phyloP scores from a whole-genome alignment of 2,113 vertebrate species.

The Carassius gibelio region DNA sequence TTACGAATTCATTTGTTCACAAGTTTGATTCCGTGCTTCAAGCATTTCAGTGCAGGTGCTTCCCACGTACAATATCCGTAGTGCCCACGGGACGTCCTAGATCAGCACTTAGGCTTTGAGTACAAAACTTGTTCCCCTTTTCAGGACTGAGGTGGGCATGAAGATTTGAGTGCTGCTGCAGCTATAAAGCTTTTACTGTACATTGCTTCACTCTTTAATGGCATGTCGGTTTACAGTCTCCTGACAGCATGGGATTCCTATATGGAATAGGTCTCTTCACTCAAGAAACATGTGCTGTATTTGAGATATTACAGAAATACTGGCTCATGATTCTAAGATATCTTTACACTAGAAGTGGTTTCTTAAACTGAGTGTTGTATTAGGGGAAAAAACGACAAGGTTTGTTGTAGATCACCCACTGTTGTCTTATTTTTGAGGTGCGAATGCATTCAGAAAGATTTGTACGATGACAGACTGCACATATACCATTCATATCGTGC shows the following conservation, averaged over 20 bases:
- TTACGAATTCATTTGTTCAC: neutral
- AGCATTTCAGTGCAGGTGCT: conserved; percentile 12
- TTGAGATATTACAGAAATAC: conserved; percentile 9
- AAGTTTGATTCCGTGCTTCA: neutral
- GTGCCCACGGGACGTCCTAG: neutral
- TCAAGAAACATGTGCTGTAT: conserved; percentile 10
- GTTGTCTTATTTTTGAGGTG: neutral
- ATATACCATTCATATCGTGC: conserved; percentile 26
- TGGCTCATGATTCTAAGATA: conserved; percentile 1
- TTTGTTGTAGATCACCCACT: conserved; percentile 1
- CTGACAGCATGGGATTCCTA: neutral
- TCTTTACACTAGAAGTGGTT: conserved; percentile 19
- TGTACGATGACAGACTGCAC: neutral
- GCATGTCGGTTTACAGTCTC: neutral
- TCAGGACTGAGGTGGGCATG: neutral
- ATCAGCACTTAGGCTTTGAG: conserved; percentile 17
- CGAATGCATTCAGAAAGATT: neutral
- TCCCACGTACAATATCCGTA: neutral
- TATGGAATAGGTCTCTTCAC: neutral
- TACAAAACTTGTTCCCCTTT: neutral
- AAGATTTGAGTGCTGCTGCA: neutral
- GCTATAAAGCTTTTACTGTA: conserved; percentile 4
- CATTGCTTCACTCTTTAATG: neutral
- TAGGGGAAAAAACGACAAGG: neutral
- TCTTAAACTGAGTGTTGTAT: conserved; percentile 5